Evolutionary conservation across 2,888 invertebrate genomes (phyloP), one percentile per base, ranked within the genome.

Genomic region (Sphinx pinastri): DNA sequence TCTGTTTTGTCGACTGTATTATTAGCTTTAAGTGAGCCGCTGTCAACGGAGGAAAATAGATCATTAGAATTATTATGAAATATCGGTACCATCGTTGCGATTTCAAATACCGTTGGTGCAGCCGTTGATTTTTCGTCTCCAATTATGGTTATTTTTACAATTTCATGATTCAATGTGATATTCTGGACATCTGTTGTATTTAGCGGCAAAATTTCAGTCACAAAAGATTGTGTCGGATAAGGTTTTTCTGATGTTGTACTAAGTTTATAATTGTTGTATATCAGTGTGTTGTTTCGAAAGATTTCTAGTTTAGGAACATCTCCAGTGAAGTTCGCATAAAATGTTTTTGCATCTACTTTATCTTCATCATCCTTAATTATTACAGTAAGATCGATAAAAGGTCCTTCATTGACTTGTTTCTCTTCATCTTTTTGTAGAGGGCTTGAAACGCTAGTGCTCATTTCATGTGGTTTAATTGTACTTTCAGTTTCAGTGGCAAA

Each of bases 301-400:
- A 68, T 77, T 69, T 87, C 83, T 54, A 86, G 75, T 71, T 80
- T 84, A 19, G 82, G 76, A 31, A 87, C 70, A 68, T 85, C 83
- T 11, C 80, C 81, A 14, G 80, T 75, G 71, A 81, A 81, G 71
- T 81, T 84, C 8, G 74, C 71, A 60, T 76, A 74, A 63, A 72
- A 73, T 67, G 73, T 51, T 69, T 80, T 77, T 55, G 85, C 74
- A 60, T 81, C 76, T 8, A 70, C 73, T 3, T 77, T 72, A 52
- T 78, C 77, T 25, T 78, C 71, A 49, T 77, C 77, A 51, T 92
- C 91, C 73, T 88, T 91, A 73, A 93, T 84, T 67, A 89, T 83
- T 47, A 93, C 89, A 2, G 88, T 92, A 0, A 93, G 82, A 73
- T 93, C 92, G 68, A 93, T 83, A 8, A 84, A 78, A 16, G 85